Base-by-base conservation (phyloP, 1,140 invertebrate species). In the Dendrolimus kikuchii region DNA sequence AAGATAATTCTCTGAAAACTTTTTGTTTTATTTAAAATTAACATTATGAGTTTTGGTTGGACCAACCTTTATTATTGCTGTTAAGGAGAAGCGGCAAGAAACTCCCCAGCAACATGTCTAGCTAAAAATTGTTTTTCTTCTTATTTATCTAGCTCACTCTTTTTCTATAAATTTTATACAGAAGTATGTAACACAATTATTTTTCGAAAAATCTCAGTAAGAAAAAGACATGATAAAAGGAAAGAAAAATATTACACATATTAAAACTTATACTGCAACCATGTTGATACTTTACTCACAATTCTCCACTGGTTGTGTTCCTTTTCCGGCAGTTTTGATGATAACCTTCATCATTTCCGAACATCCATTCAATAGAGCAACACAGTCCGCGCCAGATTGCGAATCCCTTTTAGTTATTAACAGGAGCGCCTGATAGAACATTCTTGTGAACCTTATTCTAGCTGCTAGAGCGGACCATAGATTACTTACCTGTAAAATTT, bases 401-500 rank as follows among this genome's bases (percentile, higher is more conserved):
- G 77, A 81, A 51, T 88, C 86, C 41, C 74, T 71, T 82, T 90
- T 81, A 89, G 89, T 75, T 90, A 90, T 89, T 40, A 92, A 82
- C 42, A 93, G 88, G 23, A 98, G 88, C 9, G 93, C 91, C 87
- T 96, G 93, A 71, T 95, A 95, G 55, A 97, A 92, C 73, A 95
- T 90, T 57, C 95, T 91, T 39, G 94, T 93, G 77, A 97, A 97
- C 67, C 95, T 93, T 40, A 98, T 92, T 62, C 96, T 90, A 7
- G 93, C 91, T 73, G 93, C 93, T 5, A 98, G 81, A 2, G 94
- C 95, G 48, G 91, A 71, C 70, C 89, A 87, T 49, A 90, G 87
- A 70, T 69, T 68, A 46, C 66, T 67, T 5, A 53, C 61, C 78
- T 84, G 61, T 58, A 69, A 66, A 44, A 2, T 23, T 23, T 23